Conservation (phyloP, 2,888 invertebrate species). For the Agrenia bidenticulata region DNA sequence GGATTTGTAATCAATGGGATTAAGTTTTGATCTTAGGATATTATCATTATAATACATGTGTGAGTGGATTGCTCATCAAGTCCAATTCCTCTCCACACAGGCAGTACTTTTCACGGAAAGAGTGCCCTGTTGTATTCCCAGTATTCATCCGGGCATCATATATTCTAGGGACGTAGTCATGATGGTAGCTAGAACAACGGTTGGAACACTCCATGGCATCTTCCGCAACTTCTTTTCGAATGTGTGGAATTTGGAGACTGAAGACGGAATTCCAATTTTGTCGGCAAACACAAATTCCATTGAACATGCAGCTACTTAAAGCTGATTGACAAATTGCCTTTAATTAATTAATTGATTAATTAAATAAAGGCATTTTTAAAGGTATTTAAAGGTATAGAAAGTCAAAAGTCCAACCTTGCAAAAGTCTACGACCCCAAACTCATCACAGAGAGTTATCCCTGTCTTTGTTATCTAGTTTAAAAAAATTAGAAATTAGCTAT, state of each 20-base stretch:
- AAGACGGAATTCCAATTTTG: slow-evolving; percentile 26
- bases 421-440: slow-evolving; percentile 29
- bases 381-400: too few species aligned
- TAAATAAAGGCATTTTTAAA: too few species aligned
- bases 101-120: slow-evolving; percentile 37
- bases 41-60: too few species aligned
- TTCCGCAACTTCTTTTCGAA: slow-evolving; percentile 22
- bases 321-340: slow-evolving; percentile 21
- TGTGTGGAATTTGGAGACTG: background rate
- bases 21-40: too few species aligned
- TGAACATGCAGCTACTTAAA: slow-evolving; percentile 32
- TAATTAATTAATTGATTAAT: too few species aligned
- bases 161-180: slow-evolving; percentile 28
- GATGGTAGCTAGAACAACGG: slow-evolving; percentile 34
- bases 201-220: slow-evolving; percentile 31
- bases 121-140: slow-evolving; percentile 14
- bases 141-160: slow-evolving; percentile 23
- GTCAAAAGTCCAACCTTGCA: too few species aligned
- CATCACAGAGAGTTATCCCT: slow-evolving; percentile 37
- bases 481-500: background rate
- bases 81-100: background rate
- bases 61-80: background rate
- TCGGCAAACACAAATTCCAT: slow-evolving; percentile 38
- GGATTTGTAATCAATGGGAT: too few species aligned
- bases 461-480: slow-evolving; percentile 25